Evolutionary conservation across 2,797 vertebrate genomes (phyloP).

Genomic region (Enteromius unitaeniatus): DNA sequence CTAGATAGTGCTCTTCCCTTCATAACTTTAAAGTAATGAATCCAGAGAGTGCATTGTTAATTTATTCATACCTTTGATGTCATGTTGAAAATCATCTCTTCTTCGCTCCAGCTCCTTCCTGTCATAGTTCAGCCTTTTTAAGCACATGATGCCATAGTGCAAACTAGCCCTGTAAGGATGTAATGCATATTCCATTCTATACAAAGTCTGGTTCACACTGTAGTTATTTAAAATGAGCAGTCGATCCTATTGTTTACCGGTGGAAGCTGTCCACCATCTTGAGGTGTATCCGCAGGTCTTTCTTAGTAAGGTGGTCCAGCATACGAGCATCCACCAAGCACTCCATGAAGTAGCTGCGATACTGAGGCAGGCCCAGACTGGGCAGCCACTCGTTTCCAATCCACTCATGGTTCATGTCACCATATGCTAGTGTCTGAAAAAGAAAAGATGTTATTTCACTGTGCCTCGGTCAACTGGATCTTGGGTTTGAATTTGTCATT

Average conservation of each 20-base stretch:
- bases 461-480: not conserved
- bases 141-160: conserved; percentile 96
- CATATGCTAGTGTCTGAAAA: conserved; percentile 84
- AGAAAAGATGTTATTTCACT: not conserved
- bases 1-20: conserved; percentile 66
- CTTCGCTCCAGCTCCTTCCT: conserved; percentile 93
- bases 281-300: conserved; percentile 85
- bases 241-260: conserved; percentile 72
- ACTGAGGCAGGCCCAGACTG: conserved; percentile 87
- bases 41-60: not conserved
- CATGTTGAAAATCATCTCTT: conserved; percentile 90
- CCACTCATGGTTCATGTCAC: conserved; percentile 91
- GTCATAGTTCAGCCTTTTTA: conserved; percentile 97
- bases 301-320: conserved; percentile 90
- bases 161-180: conserved; percentile 84
- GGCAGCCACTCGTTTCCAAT: conserved; percentile 89
- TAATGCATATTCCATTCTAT: not conserved
- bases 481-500: too few relatives aligned
- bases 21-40: not conserved
- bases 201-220: not conserved
- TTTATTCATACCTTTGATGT: conserved; percentile 87
- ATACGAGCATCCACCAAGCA: conserved; percentile 88
- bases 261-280: conserved; percentile 93
- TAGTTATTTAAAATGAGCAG: not conserved
- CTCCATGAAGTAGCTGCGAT: conserved; percentile 91